These are phyloP conservation scores for Acleris holmiana DNA, from an alignment of 2,888 invertebrate species.

Conservation along the genomic window DNA sequence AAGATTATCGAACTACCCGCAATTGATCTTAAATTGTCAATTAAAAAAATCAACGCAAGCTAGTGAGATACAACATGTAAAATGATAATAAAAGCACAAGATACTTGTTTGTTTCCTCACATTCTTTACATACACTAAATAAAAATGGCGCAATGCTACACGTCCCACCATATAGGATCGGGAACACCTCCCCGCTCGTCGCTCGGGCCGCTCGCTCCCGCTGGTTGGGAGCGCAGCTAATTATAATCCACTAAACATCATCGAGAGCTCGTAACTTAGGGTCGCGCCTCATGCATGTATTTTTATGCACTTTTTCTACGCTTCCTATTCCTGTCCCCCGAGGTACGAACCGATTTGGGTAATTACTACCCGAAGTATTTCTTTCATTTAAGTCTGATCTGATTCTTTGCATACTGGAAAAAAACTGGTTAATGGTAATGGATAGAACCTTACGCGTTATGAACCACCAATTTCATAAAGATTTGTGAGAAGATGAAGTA, in stretches of 20 bases:
- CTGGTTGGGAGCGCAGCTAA: slow-evolving; percentile 74
- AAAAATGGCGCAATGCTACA: too few species aligned
- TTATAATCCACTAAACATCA: slow-evolving; percentile 83
- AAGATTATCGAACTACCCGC: too few species aligned
- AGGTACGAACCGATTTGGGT: slow-evolving; percentile 53
- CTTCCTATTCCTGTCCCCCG: slow-evolving; percentile 52
- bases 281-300: slow-evolving; percentile 70
- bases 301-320: slow-evolving; percentile 67
- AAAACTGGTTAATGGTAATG: too few species aligned
- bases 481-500: neutral
- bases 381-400: slow-evolving; percentile 5
- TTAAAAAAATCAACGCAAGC: too few species aligned
- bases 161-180: neutral
- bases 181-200: slow-evolving; percentile 39
- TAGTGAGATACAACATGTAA: too few species aligned
- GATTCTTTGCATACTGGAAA: neutral
- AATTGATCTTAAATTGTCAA: too few species aligned
- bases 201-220: slow-evolving; percentile 49
- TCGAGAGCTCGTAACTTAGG: slow-evolving; percentile 78
- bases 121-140: too few species aligned
- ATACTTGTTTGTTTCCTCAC: too few species aligned
- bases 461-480: neutral
- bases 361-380: slow-evolving; percentile 31
- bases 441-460: too few species aligned
- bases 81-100: too few species aligned